Percentiles rank a stretch among this genome's conserved stretches.
Evolutionary conservation across 1,140 invertebrate species (phyloP).

Genomic region (Achroia grisella): DNA sequence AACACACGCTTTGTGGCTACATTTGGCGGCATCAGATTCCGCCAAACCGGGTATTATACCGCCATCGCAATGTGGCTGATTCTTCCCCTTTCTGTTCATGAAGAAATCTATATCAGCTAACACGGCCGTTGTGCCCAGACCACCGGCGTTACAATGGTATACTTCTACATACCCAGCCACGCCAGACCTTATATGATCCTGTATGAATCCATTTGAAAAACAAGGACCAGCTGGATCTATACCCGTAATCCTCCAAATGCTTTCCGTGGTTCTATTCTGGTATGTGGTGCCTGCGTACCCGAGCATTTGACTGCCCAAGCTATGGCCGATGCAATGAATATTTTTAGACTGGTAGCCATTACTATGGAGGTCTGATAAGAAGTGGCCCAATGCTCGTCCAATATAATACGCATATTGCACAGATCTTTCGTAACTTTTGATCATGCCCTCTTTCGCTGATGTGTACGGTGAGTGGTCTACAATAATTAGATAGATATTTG

Average conservation of each 20-base stretch:
- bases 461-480: slow-evolving; percentile 59
- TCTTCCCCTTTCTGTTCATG: slow-evolving; percentile 74
- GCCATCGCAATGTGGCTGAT: slow-evolving; percentile 73
- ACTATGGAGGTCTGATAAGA: slow-evolving; percentile 31
- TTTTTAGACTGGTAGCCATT: slow-evolving; percentile 47
- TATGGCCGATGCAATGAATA: slow-evolving; percentile 69
- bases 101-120: slow-evolving; percentile 77
- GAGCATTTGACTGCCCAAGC: slow-evolving; percentile 68
- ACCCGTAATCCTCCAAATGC: slow-evolving; percentile 69
- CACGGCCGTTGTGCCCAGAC: slow-evolving; percentile 71
- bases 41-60: slow-evolving; percentile 42
- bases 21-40: slow-evolving; percentile 48
- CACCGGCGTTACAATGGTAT: slow-evolving; percentile 74
- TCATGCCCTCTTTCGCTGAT: slow-evolving; percentile 29
- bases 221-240: slow-evolving; percentile 79
- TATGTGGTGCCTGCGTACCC: slow-evolving; percentile 55
- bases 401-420: slow-evolving; percentile 42
- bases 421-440: slow-evolving; percentile 51
- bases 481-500: slow-evolving; percentile 52
- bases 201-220: slow-evolving; percentile 65
- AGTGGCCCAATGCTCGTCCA: slow-evolving; percentile 36
- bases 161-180: slow-evolving; percentile 75
- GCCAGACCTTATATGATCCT: slow-evolving; percentile 69
- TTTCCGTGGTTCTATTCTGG: slow-evolving; percentile 35
- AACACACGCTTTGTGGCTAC: slow-evolving; percentile 58